Evolutionary conservation across 2,797 vertebrate species (phyloP).

Genomic region (Thamnophis elegans): DNA sequence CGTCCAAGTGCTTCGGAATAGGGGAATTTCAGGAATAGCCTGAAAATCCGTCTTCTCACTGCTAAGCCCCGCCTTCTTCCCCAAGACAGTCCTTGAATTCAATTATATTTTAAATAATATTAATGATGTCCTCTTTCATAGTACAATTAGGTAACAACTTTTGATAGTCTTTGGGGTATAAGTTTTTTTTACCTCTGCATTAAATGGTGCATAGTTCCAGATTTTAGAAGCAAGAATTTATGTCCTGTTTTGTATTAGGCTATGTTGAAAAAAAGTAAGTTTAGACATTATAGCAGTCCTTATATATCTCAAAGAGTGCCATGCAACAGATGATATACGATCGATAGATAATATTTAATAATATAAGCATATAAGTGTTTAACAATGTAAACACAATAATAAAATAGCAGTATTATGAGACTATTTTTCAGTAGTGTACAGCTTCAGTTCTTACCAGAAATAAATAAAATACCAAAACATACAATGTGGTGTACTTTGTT

Average conservation of each 20-base stretch:
- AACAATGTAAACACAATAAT: not conserved
- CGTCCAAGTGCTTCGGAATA: too few species aligned
- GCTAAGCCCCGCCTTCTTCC: too few species aligned
- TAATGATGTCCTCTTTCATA: not conserved
- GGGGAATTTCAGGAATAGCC: too few species aligned
- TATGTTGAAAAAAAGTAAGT: not conserved
- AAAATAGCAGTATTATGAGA: not conserved
- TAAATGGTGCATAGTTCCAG: not conserved
- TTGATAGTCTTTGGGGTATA: not conserved
- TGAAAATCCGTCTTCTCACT: too few species aligned
- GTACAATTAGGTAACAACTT: not conserved
- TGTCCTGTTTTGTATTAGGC: not conserved
- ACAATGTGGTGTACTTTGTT: not conserved
- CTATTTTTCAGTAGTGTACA: not conserved
- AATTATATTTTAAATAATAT: not conserved
- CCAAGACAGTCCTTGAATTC: not conserved
- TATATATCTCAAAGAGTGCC: not conserved
- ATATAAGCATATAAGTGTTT: not conserved
- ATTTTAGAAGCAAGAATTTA: not conserved
- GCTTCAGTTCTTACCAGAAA: not conserved
- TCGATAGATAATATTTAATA: not conserved
- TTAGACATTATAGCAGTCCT: not conserved
- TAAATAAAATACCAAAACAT: not conserved
- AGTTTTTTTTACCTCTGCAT: not conserved
- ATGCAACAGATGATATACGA: not conserved